Evolutionary conservation across 2,113 vertebrate species (phyloP).

Genomic region (Argyrosomus japonicus): DNA sequence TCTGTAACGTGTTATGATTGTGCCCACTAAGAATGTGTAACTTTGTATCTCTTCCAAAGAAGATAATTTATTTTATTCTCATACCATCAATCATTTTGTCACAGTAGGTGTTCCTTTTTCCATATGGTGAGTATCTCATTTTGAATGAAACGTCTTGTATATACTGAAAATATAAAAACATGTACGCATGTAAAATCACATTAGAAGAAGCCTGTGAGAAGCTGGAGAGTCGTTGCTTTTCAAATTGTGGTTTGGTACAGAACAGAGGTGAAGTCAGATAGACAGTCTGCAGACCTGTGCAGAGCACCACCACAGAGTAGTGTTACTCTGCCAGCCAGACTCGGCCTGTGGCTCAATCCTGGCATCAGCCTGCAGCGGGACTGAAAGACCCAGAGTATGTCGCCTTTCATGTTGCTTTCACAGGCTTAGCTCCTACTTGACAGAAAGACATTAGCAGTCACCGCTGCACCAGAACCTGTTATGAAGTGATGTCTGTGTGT

Average conservation of each 20-base stretch:
- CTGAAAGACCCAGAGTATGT: constrained; percentile 13
- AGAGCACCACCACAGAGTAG: constrained; percentile 23
- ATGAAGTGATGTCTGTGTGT: constrained; percentile 14
- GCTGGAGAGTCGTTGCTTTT: constrained; percentile 50
- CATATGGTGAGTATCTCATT: constrained; percentile 46
- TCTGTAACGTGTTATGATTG: constrained; percentile 32
- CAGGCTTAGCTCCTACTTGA: constrained; percentile 65
- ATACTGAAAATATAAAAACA: constrained; percentile 42
- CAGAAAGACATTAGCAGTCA: constrained; percentile 48
- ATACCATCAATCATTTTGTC: constrained; percentile 68
- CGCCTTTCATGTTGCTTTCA: constrained; percentile 56
- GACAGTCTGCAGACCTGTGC: constrained; percentile 66
- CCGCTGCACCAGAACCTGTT: constrained; percentile 26
- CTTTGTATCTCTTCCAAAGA: constrained; percentile 25
- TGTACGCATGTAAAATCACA: constrained; percentile 52
- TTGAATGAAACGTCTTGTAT: constrained; percentile 32
- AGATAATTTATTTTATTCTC: constrained; percentile 55
- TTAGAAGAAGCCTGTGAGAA: constrained; percentile 17
- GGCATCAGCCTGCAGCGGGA: constrained; percentile 36
- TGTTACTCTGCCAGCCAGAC: constrained; percentile 47
- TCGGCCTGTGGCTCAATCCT: constrained; percentile 39
- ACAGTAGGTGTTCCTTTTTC: constrained; percentile 38
- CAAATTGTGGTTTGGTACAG: constrained; percentile 57
- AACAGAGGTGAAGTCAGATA: constrained; percentile 61
- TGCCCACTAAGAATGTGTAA: constrained; percentile 24